Base-by-base conservation (phyloP, 1,140 invertebrate genomes). In the Tribolium castaneum region DNA sequence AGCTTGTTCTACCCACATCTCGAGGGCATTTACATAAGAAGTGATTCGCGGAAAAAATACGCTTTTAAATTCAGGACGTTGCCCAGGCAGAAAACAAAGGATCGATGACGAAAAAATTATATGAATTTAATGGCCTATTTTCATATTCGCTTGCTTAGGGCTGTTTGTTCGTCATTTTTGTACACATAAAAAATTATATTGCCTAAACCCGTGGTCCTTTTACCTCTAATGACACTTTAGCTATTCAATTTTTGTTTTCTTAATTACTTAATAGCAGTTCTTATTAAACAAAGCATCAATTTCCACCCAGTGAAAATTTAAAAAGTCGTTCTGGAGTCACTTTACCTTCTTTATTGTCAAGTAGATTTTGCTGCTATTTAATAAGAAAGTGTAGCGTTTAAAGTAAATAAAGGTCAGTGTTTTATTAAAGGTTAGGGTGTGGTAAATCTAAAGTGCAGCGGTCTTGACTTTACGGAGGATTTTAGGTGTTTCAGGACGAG, bases 1-100 rank as follows among this genome's bases (percentile, higher is more conserved):
- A 66, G 59, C 10, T 30, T 66, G 59, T 35, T 66, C 59, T 66
- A 35, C 59, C 59, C 30, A 66, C 59, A 66, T 12, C 22, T 66
- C 59, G 59, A 22, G n/a, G 10, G 59, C 25, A 66, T 66, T 66
- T 34, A 66, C 59, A 62, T 66, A 35, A 66, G 59, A 34, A 13
- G 6, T 12, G n/a, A 30, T 66, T 66, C 59, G 5, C 0, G 59
- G n/a, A 66, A 14, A 62, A 66, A 66, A 66, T 22, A 22, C 19
- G 25, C 10, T 59, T 34, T 66, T 34, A 66, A 66, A 66, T 66
- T 66, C 59, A 66, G 25, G 59, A 66, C 35, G n/a, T 66, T 35
- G 59, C 14, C 30, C 10, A 35, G 59, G 35, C 4, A 12, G 10
- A 66, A 35, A 66, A 66, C 22, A 66, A 13, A 1, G 7, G 14